phyloP scores from a whole-genome alignment of 2,888 invertebrate genomes.

The Serrognathus titanus region DNA sequence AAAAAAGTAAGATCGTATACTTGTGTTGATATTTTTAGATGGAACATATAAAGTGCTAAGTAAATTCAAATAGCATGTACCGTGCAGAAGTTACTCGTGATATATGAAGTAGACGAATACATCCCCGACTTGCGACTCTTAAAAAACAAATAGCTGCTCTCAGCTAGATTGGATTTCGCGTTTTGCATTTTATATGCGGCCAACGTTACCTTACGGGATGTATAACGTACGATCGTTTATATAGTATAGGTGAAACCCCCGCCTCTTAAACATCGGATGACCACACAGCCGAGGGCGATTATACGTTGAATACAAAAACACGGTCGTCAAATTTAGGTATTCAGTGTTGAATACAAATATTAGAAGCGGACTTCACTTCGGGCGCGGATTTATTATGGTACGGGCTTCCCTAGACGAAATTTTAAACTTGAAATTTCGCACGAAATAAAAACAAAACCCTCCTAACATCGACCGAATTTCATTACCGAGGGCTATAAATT shows the following conservation, averaged over 20 bases:
- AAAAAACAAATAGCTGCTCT: slow-evolving; percentile 44
- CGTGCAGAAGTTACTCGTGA: slow-evolving; percentile 22
- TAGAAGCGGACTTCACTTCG: slow-evolving; percentile 27
- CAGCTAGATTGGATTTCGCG: slow-evolving; percentile 44
- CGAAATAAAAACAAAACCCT: slow-evolving; percentile 15
- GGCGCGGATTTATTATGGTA: slow-evolving; percentile 28
- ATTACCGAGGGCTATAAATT: slow-evolving; percentile 1
- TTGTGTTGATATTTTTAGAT: slow-evolving; percentile 18
- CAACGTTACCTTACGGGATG: slow-evolving; percentile 20
- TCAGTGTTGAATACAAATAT: slow-evolving; percentile 31
- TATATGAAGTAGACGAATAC: slow-evolving; percentile 25
- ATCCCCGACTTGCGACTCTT: slow-evolving; percentile 31
- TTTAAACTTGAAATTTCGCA: slow-evolving; percentile 10
- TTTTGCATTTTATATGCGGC: slow-evolving; percentile 36
- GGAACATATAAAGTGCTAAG: slow-evolving; percentile 19
- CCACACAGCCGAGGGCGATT: slow-evolving; percentile 27
- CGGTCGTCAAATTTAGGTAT: slow-evolving; percentile 32
- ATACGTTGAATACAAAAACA: slow-evolving; percentile 30
- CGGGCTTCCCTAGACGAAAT: slow-evolving; percentile 18
- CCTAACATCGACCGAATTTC: neutral
- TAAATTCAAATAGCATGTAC: slow-evolving; percentile 27
- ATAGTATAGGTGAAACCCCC: slow-evolving; percentile 1
- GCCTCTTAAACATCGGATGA: slow-evolving; percentile 25
- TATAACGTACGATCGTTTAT: slow-evolving; percentile 6
- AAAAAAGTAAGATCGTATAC: slow-evolving; percentile 3